Percentiles rank a stretch among this genome's conserved stretches.
phyloP scores from a whole-genome alignment of 1,140 invertebrate genomes.

The Zeugodacus cucurbitae region DNA sequence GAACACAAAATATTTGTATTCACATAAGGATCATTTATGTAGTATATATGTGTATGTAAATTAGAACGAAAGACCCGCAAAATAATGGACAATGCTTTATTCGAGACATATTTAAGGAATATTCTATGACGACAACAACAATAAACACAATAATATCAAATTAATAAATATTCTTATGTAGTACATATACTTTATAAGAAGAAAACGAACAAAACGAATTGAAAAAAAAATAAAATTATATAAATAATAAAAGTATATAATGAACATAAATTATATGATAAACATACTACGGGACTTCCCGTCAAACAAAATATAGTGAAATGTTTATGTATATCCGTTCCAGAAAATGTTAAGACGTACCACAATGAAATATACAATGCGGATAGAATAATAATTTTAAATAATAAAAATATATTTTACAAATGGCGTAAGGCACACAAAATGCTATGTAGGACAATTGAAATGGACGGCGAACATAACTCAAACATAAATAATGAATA shows the following conservation, averaged over 20 bases:
- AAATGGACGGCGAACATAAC: too few relatives aligned
- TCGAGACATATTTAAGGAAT: constrained; percentile 37
- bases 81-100: constrained; percentile 16
- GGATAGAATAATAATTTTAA: too few relatives aligned
- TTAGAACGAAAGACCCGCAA: not conserved
- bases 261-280: not conserved
- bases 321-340: not conserved
- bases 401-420: not conserved
- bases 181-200: constrained; percentile 16
- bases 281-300: not conserved
- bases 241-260: not conserved
- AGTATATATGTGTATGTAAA: not conserved
- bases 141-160: constrained; percentile 10
- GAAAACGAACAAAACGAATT: not conserved
- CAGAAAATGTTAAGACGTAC: too few relatives aligned
- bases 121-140: constrained; percentile 28
- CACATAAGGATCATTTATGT: too few relatives aligned
- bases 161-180: constrained; percentile 6
- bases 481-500: too few relatives aligned
- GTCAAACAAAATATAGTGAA: not conserved
- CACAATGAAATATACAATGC: too few relatives aligned
- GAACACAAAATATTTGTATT: not conserved
- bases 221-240: not conserved
- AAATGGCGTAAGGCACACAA: too few relatives aligned
- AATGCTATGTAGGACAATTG: too few relatives aligned